These are phyloP conservation scores for Sminthopsis crassicaudata DNA, from an alignment of 2,113 vertebrate genomes.

Conservation along the genomic window DNA sequence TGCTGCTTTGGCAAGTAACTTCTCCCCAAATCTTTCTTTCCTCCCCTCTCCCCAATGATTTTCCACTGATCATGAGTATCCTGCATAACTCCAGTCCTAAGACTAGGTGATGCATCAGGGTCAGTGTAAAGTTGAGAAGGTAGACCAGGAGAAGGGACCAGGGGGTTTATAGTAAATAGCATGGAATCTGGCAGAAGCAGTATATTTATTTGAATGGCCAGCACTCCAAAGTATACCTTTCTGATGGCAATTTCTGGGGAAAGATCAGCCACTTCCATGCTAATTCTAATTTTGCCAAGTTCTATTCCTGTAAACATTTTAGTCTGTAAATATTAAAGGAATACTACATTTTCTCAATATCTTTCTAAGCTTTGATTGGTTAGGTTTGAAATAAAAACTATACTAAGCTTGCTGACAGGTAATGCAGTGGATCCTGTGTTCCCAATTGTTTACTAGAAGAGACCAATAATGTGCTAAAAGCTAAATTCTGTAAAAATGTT, in stretches of 20 bases:
- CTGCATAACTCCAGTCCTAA: background rate
- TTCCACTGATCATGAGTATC: background rate
- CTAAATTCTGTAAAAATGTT: constrained; percentile 79
- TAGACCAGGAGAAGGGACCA: background rate
- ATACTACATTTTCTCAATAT: constrained; percentile 35
- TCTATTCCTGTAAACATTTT: constrained; percentile 55
- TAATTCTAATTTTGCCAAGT: constrained; percentile 14
- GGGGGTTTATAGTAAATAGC: background rate
- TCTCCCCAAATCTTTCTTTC: background rate
- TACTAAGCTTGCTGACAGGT: constrained; percentile 57
- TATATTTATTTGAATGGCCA: background rate
- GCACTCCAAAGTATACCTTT: background rate
- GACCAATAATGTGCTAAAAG: constrained; percentile 77
- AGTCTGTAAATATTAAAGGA: constrained; percentile 37
- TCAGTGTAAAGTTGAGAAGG: background rate
- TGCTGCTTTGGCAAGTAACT: background rate
- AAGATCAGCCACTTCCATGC: background rate
- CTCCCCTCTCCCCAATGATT: background rate
- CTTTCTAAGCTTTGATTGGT: constrained; percentile 5
- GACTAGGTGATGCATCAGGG: background rate
- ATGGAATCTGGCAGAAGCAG: background rate
- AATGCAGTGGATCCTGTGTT: constrained; percentile 61
- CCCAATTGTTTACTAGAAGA: constrained; percentile 76
- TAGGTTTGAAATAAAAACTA: constrained; percentile 40
- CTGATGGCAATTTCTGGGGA: background rate